A percentile compares a stretch with the other conserved stretches of the same genome.
Conservation (phyloP, 2,797 vertebrate species). For the Lindbergichthys nudifrons region DNA sequence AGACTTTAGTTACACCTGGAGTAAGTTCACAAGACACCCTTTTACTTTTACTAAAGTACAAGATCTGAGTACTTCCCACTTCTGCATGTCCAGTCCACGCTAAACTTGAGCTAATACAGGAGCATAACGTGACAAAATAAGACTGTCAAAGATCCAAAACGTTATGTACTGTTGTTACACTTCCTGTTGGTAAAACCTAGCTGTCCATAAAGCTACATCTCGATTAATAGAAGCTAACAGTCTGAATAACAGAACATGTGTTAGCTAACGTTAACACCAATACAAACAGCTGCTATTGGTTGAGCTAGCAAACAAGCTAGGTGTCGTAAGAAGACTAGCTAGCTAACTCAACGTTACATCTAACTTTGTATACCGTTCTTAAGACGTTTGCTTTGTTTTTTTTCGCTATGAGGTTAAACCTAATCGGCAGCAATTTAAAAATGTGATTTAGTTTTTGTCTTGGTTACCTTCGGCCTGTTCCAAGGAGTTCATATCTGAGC, state of each 20-base stretch:
- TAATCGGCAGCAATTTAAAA: rapidly evolving
- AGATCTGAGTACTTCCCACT: no score
- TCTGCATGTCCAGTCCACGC: no score
- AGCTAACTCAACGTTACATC: background rate
- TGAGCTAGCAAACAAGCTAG: constrained; percentile 65
- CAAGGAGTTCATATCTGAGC: constrained; percentile 92
- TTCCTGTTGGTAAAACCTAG: background rate
- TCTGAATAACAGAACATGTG: background rate
- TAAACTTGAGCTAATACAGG: background rate
- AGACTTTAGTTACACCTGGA: no score
- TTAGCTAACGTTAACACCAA: background rate
- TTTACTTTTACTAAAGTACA: no score
- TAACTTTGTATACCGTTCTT: background rate
- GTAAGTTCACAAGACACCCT: no score
- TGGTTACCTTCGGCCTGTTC: constrained; percentile 96
- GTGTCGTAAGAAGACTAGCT: constrained; percentile 5
- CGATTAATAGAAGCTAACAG: background rate
- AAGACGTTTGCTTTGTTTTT: rapidly evolving
- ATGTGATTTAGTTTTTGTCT: background rate
- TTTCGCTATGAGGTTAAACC: rapidly evolving
- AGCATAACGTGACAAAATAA: background rate
- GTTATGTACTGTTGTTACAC: background rate
- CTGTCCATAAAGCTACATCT: background rate
- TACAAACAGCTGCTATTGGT: background rate
- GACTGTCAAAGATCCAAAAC: background rate